Percentiles rank a stretch among this genome's conserved stretches.
Evolutionary conservation across 64 coral and sea anemone genomes (phyloP).

Genomic region (Montipora cactus): DNA sequence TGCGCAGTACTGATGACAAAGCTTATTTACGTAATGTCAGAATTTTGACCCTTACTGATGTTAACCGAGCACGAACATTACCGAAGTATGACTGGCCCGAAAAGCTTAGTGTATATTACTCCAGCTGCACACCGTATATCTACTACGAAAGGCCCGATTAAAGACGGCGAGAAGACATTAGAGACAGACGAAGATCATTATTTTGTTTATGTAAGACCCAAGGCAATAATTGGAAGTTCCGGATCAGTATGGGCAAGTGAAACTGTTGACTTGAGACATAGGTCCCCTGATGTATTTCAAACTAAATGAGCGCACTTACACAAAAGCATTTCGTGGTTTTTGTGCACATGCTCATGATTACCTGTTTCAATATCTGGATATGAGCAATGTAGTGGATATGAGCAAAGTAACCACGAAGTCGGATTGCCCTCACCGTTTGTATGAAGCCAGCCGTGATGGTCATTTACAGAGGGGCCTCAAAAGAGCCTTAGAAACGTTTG

Average conservation of each 20-base stretch:
- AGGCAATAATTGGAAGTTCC: slow-evolving; percentile 16
- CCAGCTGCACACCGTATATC: slow-evolving; percentile 17
- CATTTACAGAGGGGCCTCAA: not conserved
- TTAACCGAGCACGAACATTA: slow-evolving; percentile 11
- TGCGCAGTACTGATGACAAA: slow-evolving; percentile 36
- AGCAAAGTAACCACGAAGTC: slow-evolving; percentile 28
- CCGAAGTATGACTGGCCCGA: slow-evolving; percentile 30
- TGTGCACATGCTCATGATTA: slow-evolving; percentile 38
- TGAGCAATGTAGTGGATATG: slow-evolving; percentile 20
- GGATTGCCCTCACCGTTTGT: slow-evolving; percentile 11
- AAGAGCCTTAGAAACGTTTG: not conserved
- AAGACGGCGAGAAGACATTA: slow-evolving; percentile 3
- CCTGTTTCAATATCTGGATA: slow-evolving; percentile 34
- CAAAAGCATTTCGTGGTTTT: slow-evolving; percentile 3
- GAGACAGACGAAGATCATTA: not conserved
- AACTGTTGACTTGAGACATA: not conserved
- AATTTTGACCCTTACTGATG: slow-evolving; percentile 11
- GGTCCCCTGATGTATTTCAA: not conserved
- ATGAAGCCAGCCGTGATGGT: not conserved
- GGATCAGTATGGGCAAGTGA: not conserved
- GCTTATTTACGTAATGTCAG: not conserved
- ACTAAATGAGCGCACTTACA: slow-evolving; percentile 10
- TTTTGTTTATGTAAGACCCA: slow-evolving; percentile 30
- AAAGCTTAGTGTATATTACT: slow-evolving; percentile 44
- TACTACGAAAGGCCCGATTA: not conserved